A percentile compares a stretch with the other conserved stretches of the same genome.
Evolutionary conservation across 2,888 invertebrate species (phyloP).

Genomic region (Trisateles emortualis): DNA sequence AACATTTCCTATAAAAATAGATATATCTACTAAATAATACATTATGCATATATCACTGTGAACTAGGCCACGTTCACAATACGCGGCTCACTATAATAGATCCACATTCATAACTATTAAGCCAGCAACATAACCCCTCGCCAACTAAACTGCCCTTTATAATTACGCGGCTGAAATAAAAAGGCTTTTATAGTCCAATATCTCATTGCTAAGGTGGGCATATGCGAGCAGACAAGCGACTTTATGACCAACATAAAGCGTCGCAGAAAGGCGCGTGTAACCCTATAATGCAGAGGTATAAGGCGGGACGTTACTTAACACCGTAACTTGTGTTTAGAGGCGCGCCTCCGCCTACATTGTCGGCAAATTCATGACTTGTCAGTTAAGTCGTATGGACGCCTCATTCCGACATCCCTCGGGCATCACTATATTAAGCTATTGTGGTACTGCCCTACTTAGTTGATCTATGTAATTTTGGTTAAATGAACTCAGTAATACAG

Average conservation of each 20-base stretch:
- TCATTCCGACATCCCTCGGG: slow-evolving; percentile 57
- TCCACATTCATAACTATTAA: slow-evolving; percentile 24
- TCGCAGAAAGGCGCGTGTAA: slow-evolving; percentile 56
- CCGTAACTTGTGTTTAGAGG: slow-evolving; percentile 77
- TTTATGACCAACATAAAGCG: slow-evolving; percentile 75
- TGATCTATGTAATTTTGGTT: slow-evolving; percentile 54
- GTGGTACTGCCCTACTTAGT: slow-evolving; percentile 48
- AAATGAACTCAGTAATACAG: slow-evolving; percentile 42
- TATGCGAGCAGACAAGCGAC: slow-evolving; percentile 60
- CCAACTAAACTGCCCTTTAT: slow-evolving; percentile 34
- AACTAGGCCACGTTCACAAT: background rate
- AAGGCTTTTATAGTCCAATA: slow-evolving; percentile 60
- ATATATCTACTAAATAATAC: too few relatives aligned
- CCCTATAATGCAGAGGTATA: slow-evolving; percentile 57
- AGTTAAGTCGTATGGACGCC: slow-evolving; percentile 59
- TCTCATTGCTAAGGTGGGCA: slow-evolving; percentile 64
- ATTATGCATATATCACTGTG: background rate
- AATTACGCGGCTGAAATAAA: slow-evolving; percentile 54
- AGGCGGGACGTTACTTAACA: slow-evolving; percentile 71
- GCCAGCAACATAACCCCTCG: slow-evolving; percentile 24
- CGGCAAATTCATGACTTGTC: slow-evolving; percentile 69
- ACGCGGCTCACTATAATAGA: slow-evolving; percentile 4
- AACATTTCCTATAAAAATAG: too few relatives aligned
- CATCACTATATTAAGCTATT: slow-evolving; percentile 53
- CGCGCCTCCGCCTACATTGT: slow-evolving; percentile 66